Evolutionary conservation across 2,113 vertebrate genomes (phyloP).

Genomic region (Geococcyx californianus): DNA sequence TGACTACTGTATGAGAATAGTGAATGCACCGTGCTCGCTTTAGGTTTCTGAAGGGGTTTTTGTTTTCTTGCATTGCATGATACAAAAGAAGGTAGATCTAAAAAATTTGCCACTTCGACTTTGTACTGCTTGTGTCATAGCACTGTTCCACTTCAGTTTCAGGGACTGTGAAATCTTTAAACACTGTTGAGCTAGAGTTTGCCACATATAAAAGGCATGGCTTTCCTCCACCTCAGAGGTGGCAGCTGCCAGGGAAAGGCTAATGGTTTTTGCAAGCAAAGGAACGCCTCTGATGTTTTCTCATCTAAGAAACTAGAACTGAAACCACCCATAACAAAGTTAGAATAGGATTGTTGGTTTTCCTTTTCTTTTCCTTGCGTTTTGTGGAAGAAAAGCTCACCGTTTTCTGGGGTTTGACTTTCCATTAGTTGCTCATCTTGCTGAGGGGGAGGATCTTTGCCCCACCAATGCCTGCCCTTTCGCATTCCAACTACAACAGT

Average conservation of each 20-base stretch:
- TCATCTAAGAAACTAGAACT: not conserved
- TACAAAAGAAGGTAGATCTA: not conserved
- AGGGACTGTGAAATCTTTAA: constrained; percentile 14
- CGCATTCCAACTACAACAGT: not conserved
- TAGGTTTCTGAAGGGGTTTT: not conserved
- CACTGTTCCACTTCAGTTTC: not conserved
- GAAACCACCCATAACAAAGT: not conserved
- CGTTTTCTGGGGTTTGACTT: not conserved
- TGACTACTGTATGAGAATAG: not conserved
- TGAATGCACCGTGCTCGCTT: not conserved
- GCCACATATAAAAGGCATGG: not conserved
- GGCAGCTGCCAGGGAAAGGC: constrained; percentile 1
- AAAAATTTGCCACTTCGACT: not conserved
- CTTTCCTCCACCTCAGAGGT: not conserved
- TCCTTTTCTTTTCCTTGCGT: not conserved
- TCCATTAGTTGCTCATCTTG: not conserved
- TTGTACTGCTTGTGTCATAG: not conserved
- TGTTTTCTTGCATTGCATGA: not conserved
- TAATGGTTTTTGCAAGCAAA: constrained; percentile 12
- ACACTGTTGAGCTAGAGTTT: not conserved
- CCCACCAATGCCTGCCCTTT: not conserved
- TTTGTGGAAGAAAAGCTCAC: not conserved
- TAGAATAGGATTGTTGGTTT: not conserved
- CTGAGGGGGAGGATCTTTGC: not conserved
- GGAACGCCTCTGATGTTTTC: not conserved